Conservation (phyloP, 1,140 invertebrate species). For the Drosophila repleta region DNA sequence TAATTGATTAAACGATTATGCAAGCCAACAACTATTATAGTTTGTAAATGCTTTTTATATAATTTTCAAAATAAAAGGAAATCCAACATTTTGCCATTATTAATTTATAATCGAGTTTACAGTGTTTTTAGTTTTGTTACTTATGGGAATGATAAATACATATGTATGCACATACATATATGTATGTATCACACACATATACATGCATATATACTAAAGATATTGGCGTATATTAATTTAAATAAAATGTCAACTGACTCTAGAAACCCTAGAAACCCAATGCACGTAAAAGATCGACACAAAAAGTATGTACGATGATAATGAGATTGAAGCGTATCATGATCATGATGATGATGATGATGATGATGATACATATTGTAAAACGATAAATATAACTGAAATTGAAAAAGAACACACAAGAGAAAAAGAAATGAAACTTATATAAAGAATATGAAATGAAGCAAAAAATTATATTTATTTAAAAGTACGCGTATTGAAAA, state of each 20-base stretch:
- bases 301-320: slow-evolving; percentile 27
- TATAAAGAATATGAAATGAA: slow-evolving; percentile 64
- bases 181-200: slow-evolving; percentile 8
- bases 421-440: slow-evolving; percentile 41
- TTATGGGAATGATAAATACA: slow-evolving; percentile 42
- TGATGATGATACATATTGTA: slow-evolving; percentile 73
- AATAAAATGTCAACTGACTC: slow-evolving; percentile 37
- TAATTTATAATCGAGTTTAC: slow-evolving; percentile 68
- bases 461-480: slow-evolving; percentile 82
- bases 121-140: slow-evolving; percentile 64
- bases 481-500: slow-evolving; percentile 79
- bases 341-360: slow-evolving; percentile 50
- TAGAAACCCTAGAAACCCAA: slow-evolving; percentile 55
- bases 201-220: slow-evolving; percentile 62
- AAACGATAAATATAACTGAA: slow-evolving; percentile 58
- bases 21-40: slow-evolving; percentile 81
- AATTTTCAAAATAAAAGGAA: slow-evolving; percentile 77
- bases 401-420: slow-evolving; percentile 17
- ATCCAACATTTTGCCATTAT: slow-evolving; percentile 72
- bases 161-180: slow-evolving; percentile 27
- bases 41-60: slow-evolving; percentile 81
- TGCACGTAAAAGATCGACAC: slow-evolving; percentile 37
- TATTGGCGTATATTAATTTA: slow-evolving; percentile 73
- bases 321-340: slow-evolving; percentile 36
- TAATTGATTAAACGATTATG: slow-evolving; percentile 71